Evolutionary conservation across 2,888 invertebrate genomes (phyloP).

Genomic region (Erpobdella octoculata): DNA sequence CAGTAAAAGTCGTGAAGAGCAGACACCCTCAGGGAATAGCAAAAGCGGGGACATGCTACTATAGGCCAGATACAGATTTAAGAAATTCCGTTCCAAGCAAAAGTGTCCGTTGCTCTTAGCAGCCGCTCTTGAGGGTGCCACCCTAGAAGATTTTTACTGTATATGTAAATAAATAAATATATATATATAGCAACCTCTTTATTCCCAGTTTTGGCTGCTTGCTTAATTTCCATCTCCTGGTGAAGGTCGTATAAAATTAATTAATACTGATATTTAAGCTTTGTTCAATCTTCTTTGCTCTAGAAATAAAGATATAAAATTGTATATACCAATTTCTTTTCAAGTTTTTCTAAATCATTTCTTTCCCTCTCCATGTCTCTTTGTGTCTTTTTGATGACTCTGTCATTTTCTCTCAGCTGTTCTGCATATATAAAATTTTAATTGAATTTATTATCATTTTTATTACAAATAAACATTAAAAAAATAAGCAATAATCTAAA

Average conservation of each 20-base stretch:
- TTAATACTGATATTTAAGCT: slow-evolving; percentile 13
- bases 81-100: slow-evolving; percentile 5
- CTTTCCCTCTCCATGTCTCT: slow-evolving; percentile 78
- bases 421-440: too few species aligned
- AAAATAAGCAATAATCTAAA: too few species aligned
- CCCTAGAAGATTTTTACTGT: not conserved
- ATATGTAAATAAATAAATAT: too few species aligned
- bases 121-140: too few species aligned
- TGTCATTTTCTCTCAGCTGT: slow-evolving; percentile 74
- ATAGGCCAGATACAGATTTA: too few species aligned
- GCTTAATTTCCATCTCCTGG: slow-evolving; percentile 79
- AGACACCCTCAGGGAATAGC: too few species aligned
- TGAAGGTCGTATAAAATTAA: not conserved
- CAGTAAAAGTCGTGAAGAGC: too few species aligned
- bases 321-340: slow-evolving; percentile 70
- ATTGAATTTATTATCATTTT: too few species aligned
- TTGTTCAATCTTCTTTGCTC: too few species aligned
- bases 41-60: too few species aligned
- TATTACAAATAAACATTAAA: too few species aligned
- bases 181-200: slow-evolving; percentile 63
- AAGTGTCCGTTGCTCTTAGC: not conserved
- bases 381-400: slow-evolving; percentile 68
- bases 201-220: slow-evolving; percentile 77
- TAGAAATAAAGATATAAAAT: not conserved
- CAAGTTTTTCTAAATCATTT: slow-evolving; percentile 72